These are phyloP conservation scores for Zonotrichia leucophrys DNA, from an alignment of 2,113 vertebrate genomes.

Conservation along the genomic window DNA sequence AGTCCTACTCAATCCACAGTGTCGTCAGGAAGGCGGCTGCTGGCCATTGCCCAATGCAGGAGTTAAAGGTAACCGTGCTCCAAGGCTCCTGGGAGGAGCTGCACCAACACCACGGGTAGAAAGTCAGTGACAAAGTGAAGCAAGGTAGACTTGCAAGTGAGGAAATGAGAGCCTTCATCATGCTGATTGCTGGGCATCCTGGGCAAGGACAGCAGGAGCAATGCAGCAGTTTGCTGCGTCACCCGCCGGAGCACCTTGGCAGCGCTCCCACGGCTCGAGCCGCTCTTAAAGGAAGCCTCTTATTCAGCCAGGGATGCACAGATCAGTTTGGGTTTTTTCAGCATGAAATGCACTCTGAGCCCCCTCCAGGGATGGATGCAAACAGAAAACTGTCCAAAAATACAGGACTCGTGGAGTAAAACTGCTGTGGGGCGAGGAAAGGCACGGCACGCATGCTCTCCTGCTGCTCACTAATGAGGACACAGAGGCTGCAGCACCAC, in stretches of 20 bases:
- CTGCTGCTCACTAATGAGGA: neutral
- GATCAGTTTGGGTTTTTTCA: neutral
- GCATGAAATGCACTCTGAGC: neutral
- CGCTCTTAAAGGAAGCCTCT: neutral
- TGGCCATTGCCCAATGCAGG: neutral
- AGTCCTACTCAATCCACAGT: neutral
- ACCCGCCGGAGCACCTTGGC: neutral
- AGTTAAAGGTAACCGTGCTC: neutral
- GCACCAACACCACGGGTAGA: neutral
- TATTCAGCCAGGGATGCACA: neutral
- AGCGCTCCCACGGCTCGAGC: neutral
- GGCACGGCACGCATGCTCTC: rapidly evolving
- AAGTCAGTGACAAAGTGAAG: neutral
- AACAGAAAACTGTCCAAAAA: neutral
- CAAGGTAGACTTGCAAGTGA: neutral
- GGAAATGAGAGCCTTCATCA: neutral
- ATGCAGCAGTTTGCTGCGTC: constrained; percentile 11
- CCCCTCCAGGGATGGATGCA: neutral
- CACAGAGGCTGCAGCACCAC: neutral
- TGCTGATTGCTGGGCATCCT: neutral
- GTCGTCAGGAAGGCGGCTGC: rapidly evolving
- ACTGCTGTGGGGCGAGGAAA: neutral
- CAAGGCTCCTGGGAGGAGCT: neutral
- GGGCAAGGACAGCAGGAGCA: neutral
- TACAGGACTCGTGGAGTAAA: rapidly evolving